Base-by-base conservation (phyloP, 2,888 invertebrate genomes). In the Phyto melanocephala region DNA sequence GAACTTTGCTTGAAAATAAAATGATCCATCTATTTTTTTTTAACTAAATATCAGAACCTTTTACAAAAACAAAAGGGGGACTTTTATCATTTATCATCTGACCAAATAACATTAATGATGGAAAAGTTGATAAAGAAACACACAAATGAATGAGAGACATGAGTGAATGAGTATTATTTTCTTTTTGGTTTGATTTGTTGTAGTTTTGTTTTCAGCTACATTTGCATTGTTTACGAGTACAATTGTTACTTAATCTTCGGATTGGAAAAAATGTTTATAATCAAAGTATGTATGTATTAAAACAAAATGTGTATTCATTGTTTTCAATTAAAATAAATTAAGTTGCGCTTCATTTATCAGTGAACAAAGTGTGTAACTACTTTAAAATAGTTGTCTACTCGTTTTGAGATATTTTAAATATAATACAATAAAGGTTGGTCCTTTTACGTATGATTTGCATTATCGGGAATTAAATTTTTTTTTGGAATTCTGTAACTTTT, bases 261-360 rank as follows among this genome's bases (percentile, higher is more conserved):
- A n/a, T 37, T 56, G 7, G 8, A 52, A 42, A 52, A 62, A 52
- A 47, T 17, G 7, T 6, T 10, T 45, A 74, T 74, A 80, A 79
- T 67, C 65, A 79, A 80, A 80, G 80, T 80, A 79, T n/a, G n/a
- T n/a, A n/a, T n/a, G n/a, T 79, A 80, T 75, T 75, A 75, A 77
- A 81, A 77, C 67, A 47, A 68, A 78, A 75, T 75, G 75, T 75
- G 80, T 85, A 87, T 89, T 89, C 88, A 89, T 89, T 89, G 88
- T 88, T 88, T 88, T 89, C 88, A 89, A 89, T 89, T 89, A 88
- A 89, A 88, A 89, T 89, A 89, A 89, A 89, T 89, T 89, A 88
- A 89, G 88, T 87, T 89, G 89, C 89, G 89, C 88, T 88, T 88
- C 81, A 87, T 86, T 87, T 86, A 60, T 52, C 52, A 70, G 37